These are phyloP conservation scores for Hycleus cichorii DNA, from an alignment of 1,140 invertebrate genomes.

Conservation along the genomic window DNA sequence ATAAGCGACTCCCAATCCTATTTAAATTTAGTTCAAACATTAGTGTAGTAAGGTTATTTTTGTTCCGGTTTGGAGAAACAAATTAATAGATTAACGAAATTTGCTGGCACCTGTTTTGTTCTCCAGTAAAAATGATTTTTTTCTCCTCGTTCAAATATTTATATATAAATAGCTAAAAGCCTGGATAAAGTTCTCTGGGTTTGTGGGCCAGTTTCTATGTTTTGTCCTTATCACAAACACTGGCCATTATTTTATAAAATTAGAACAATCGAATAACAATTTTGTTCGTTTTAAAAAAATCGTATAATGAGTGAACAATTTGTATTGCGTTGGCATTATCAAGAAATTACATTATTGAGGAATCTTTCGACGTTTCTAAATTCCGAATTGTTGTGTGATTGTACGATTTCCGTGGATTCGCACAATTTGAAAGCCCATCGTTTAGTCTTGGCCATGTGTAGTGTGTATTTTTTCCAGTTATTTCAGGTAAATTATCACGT, in stretches of 20 bases:
- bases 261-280: neutral
- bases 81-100: slow-evolving; percentile 20
- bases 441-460: slow-evolving; percentile 83
- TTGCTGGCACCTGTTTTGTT: slow-evolving; percentile 39
- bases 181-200: slow-evolving; percentile 35
- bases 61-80: slow-evolving; percentile 14
- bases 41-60: slow-evolving; percentile 7
- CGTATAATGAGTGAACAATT: slow-evolving; percentile 50
- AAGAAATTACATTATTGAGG: slow-evolving; percentile 71
- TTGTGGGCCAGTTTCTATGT: slow-evolving; percentile 28
- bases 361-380: slow-evolving; percentile 75
- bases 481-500: slow-evolving; percentile 57
- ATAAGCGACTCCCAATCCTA: too few relatives aligned
- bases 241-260: neutral
- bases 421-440: slow-evolving; percentile 73
- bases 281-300: slow-evolving; percentile 12
- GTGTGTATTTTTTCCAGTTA: slow-evolving; percentile 84
- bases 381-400: slow-evolving; percentile 80
- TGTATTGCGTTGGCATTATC: slow-evolving; percentile 71
- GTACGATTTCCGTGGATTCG: slow-evolving; percentile 76
- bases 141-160: neutral
- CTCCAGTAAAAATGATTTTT: slow-evolving; percentile 26
- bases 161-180: slow-evolving; percentile 33
- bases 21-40: neutral
- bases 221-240: slow-evolving; percentile 27